Base-by-base conservation (phyloP, 2,797 vertebrate genomes). In the Aselliscus stoliczkanus region DNA sequence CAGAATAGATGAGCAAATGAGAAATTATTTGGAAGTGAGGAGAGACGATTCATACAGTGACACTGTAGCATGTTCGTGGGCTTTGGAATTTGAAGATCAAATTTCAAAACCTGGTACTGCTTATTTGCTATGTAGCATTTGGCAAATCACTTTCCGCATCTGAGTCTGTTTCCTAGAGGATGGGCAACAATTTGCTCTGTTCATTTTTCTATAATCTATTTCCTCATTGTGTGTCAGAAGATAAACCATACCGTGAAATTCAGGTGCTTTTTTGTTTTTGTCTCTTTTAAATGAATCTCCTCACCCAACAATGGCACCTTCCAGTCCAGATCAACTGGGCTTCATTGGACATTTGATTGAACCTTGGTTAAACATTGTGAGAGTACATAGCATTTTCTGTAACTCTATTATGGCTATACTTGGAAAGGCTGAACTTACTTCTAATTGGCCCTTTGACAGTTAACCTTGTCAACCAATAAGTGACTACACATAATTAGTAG, bases 381-480 rank as follows among this genome's bases (percentile, higher is more conserved):
- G 50, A 39, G 29, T 27, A 47, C 27, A 52, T 58, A 52, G 34
- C n/a, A 64, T 42, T 72, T 82, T 81, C 17, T 44, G 4, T 76
- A 67, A 89, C 23, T 54, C 25, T 72, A 27, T 62, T 77, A 44
- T 56, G 31, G 7, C 52, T 96, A 62, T 69, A 56, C 10, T 56
- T 11, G 21, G 42, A 92, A 31, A 83, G 31, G 12, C 44, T 79
- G 31, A 21, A 70, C 47, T 50, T 86, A 47, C 75, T 89, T 92
- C 65, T 44, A 64, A 27, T 34, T 82, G 52, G 20, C 9, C 27
- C 70, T 37, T 42, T 82, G 75, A 89, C 18, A 76, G 3, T 69
- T 92, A 73, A 85, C 21, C 18, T 81, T 90, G 67, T 88, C 52
- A 86, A n/a, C 85, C 58, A 80, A 52, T 95, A 91, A 90, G 37